A percentile compares a stretch with the other conserved stretches of the same genome.
These are phyloP conservation scores for Drosophila villosipedis DNA, from an alignment of 2,888 invertebrate species.

Conservation along the genomic window DNA sequence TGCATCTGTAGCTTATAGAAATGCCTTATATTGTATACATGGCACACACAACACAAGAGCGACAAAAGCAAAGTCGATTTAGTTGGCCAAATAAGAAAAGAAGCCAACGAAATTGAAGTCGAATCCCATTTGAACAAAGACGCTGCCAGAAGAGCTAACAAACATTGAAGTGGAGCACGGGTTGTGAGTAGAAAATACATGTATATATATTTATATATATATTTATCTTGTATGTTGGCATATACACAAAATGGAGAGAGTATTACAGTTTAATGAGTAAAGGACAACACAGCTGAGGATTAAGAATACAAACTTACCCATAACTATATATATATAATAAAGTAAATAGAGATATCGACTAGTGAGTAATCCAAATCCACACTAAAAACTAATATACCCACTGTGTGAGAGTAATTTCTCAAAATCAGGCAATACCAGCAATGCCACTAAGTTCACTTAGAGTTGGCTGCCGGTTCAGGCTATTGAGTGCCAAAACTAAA, in stretches of 20 bases:
- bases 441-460: constrained; percentile 47
- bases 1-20: constrained; percentile 56
- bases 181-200: constrained; percentile 27
- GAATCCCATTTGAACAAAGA: constrained; percentile 24
- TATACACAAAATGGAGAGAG: neutral
- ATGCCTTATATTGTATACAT: constrained; percentile 63
- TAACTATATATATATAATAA: neutral
- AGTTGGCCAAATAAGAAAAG: constrained; percentile 73
- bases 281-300: neutral
- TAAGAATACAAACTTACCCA: neutral
- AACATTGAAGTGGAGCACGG: constrained; percentile 10
- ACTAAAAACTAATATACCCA: constrained; percentile 3
- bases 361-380: neutral
- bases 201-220: neutral
- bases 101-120: constrained; percentile 61
- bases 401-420: neutral
- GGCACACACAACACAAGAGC: constrained; percentile 18
- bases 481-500: constrained; percentile 66
- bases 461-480: constrained; percentile 9
- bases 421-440: constrained; percentile 46
- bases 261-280: constrained; percentile 22
- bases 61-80: constrained; percentile 77
- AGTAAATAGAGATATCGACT: neutral
- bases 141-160: constrained; percentile 3
- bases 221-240: neutral